phyloP scores from a whole-genome alignment of 37 sponge, comb jelly and placozoan species.

The Diacarnus erythraeanus region DNA sequence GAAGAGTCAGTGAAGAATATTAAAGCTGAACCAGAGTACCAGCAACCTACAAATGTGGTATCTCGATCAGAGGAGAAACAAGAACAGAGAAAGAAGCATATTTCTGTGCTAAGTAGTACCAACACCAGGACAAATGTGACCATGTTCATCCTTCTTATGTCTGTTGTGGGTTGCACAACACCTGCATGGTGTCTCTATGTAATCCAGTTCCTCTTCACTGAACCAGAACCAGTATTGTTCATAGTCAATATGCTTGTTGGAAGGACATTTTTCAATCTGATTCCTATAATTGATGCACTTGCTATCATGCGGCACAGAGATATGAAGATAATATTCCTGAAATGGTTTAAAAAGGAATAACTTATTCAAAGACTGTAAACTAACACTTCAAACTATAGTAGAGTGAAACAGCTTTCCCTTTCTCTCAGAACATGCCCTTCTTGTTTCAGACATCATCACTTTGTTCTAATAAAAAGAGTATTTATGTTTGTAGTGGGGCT shows the following conservation, averaged over 20 bases:
- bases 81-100: not conserved
- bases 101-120: not conserved
- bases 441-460: no score
- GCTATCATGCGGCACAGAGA: not conserved
- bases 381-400: not conserved
- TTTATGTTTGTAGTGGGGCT: no score
- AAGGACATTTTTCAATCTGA: not conserved
- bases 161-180: not conserved
- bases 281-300: not conserved
- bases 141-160: not conserved
- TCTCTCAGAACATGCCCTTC: no score
- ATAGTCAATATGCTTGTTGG: constrained; percentile 1
- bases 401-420: not conserved
- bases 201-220: not conserved
- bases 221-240: not conserved
- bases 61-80: not conserved
- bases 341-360: not conserved
- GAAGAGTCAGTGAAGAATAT: no score
- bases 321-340: not conserved
- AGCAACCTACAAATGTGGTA: not conserved
- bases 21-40: not conserved
- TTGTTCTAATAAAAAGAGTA: no score
- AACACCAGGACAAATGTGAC: not conserved
- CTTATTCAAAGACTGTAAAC: not conserved
- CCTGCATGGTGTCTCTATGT: not conserved